phyloP scores from a whole-genome alignment of 2,888 invertebrate genomes.

The Zaprionus obscuricornis region DNA sequence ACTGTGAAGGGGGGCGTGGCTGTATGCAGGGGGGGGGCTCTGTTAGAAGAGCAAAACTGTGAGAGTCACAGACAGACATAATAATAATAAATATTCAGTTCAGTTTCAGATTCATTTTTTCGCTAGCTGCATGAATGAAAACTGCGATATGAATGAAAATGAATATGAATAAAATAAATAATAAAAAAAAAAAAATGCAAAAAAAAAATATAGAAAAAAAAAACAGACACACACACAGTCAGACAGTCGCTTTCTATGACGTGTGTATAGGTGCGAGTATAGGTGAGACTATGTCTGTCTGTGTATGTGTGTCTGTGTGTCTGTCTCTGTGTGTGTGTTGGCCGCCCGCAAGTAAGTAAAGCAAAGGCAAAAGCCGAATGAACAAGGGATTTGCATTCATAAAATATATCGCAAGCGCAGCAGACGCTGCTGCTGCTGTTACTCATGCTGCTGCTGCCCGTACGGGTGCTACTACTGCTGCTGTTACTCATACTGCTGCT shows the following conservation, averaged over 20 bases:
- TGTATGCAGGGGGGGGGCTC: too few species aligned
- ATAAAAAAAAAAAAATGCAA: too few species aligned
- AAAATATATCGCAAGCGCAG: constrained; percentile 70
- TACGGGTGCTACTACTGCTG: too few species aligned
- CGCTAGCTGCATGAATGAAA: constrained; percentile 63
- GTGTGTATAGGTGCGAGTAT: too few species aligned
- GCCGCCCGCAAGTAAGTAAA: constrained; percentile 61
- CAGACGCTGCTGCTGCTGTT: constrained; percentile 39
- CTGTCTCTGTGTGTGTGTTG: constrained; percentile 18
- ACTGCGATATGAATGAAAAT: constrained; percentile 71
- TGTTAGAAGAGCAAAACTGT: too few species aligned
- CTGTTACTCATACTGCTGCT: too few species aligned
- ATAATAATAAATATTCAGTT: constrained; percentile 78
- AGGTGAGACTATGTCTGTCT: constrained; percentile 23
- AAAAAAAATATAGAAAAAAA: too few species aligned
- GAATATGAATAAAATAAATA: too few species aligned
- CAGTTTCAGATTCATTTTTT: constrained; percentile 45
- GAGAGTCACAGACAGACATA: constrained; percentile 49
- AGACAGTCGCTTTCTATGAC: constrained; percentile 14
- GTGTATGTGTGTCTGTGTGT: constrained; percentile 10
- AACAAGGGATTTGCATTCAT: constrained; percentile 79
- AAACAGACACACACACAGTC: constrained; percentile 34
- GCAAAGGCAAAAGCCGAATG: constrained; percentile 75
- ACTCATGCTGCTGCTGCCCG: too few species aligned
- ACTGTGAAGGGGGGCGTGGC: background rate